Evolutionary conservation across 2,113 vertebrate genomes (phyloP).

Genomic region (Edolisoma coerulescens): DNA sequence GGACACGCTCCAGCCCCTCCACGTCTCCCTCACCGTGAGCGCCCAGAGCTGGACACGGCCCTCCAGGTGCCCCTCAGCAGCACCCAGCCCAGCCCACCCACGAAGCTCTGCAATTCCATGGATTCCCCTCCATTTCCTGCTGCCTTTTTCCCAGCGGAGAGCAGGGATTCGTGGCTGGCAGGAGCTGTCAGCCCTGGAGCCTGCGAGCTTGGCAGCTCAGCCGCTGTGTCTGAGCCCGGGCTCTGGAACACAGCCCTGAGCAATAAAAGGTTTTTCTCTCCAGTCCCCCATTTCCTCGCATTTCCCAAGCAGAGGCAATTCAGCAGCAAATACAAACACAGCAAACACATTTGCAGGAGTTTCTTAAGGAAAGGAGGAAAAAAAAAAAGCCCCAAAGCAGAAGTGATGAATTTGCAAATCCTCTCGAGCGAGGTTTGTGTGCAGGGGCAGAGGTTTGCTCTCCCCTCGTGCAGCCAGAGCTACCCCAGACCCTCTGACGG

Average conservation of each 20-base stretch:
- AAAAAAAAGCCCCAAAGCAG: background rate
- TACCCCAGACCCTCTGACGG: background rate
- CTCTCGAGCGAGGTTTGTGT: background rate
- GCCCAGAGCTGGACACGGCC: background rate
- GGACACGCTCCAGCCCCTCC: background rate
- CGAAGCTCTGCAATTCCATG: accelerated
- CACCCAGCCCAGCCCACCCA: background rate
- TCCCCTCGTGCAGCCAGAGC: background rate
- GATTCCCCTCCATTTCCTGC: background rate
- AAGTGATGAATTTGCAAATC: background rate
- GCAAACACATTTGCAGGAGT: background rate
- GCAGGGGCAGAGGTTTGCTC: background rate
- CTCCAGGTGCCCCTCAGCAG: background rate
- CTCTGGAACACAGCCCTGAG: constrained; percentile 10
- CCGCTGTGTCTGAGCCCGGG: background rate
- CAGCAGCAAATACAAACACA: background rate
- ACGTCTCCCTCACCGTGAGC: accelerated
- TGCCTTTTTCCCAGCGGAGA: background rate
- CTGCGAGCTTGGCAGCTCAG: background rate
- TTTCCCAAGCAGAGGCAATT: background rate
- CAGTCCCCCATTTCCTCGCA: background rate
- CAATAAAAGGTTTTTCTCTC: background rate
- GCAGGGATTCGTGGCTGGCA: background rate
- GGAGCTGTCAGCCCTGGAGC: background rate
- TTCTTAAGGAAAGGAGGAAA: background rate